Percentiles rank a stretch among this genome's conserved stretches.
Conservation (phyloP, 2,888 invertebrate species). For the Campoletis raptor region DNA sequence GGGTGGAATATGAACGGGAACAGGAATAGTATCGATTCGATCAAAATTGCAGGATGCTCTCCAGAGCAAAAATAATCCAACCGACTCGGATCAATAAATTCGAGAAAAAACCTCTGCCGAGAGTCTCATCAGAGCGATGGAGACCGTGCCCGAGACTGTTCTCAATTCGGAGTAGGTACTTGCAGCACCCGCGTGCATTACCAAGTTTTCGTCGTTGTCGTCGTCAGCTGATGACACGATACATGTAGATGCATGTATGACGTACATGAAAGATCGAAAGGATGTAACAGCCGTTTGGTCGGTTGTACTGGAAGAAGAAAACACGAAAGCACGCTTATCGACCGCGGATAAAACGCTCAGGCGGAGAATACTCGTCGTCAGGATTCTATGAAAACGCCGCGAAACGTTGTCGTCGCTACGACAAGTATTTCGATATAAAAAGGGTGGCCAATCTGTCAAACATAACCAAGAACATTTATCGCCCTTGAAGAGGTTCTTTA, state of each 20-base stretch:
- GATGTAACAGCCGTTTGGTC: slow-evolving; percentile 9
- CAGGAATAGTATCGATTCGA: slow-evolving; percentile 29
- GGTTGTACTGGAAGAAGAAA: slow-evolving; percentile 59
- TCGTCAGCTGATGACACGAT: slow-evolving; percentile 11
- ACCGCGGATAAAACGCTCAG: slow-evolving; percentile 77
- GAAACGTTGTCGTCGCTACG: slow-evolving; percentile 63
- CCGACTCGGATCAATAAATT: slow-evolving; percentile 51
- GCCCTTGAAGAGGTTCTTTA: not conserved
- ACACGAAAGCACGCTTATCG: slow-evolving; percentile 71
- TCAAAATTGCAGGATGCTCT: slow-evolving; percentile 36
- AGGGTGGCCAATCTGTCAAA: not conserved
- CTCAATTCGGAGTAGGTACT: slow-evolving; percentile 1
- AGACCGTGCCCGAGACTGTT: slow-evolving; percentile 1
- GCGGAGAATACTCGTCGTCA: slow-evolving; percentile 48
- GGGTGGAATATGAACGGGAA: not conserved
- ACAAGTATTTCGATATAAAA: slow-evolving; percentile 55
- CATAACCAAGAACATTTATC: not conserved
- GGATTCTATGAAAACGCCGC: slow-evolving; percentile 68
- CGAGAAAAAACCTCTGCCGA: slow-evolving; percentile 25
- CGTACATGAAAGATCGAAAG: slow-evolving; percentile 37
- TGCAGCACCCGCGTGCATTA: slow-evolving; percentile 18
- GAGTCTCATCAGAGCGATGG: slow-evolving; percentile 23
- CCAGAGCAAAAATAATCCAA: slow-evolving; percentile 36
- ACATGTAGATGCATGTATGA: slow-evolving; percentile 16
- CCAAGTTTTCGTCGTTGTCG: not conserved